Base-by-base conservation (phyloP, 1,140 invertebrate genomes). In the Hirudo medicinalis region DNA sequence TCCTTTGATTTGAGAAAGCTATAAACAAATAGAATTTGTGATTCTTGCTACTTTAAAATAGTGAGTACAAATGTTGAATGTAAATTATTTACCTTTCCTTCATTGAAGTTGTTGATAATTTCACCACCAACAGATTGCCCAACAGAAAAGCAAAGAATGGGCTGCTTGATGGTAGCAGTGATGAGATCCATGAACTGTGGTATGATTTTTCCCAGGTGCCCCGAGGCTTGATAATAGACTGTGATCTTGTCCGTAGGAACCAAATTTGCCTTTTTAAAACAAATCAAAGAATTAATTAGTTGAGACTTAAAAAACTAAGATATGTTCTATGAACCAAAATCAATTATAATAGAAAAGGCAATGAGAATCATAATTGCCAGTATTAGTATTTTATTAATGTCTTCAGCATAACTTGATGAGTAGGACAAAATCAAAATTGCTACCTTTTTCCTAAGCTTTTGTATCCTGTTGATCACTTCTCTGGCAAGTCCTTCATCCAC, bases 391-490 rank as follows among this genome's bases (percentile, higher is more conserved):
- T n/a, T n/a, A n/a, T n/a, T n/a, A n/a, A n/a, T n/a, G n/a, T n/a
- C n/a, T n/a, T n/a, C n/a, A n/a, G n/a, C n/a, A n/a, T n/a, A n/a
- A n/a, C n/a, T n/a, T n/a, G n/a, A n/a, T n/a, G n/a, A n/a, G n/a
- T n/a, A n/a, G n/a, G n/a, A 67, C n/a, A n/a, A n/a, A n/a, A 27
- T 22, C 66, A 67, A 20, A 22, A 25, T 19, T 20, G 3, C 22
- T 67, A 79, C 81, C 81, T 95, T 94, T 81, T 99, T 99, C n/a
- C 96, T 85, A 0, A 99, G 83, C 82, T 96, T 97, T 79, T 99
- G 97, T 54, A 99, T 86, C 60, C 95, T 87, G 80, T 98, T 99
- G 36, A 97, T 92, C 13, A 99, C 88, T 84, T 99, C 96, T 72
- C 96, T 75, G 20, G 81, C 81, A n/a, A 82, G 74, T 27, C 82